Percentiles rank a stretch among this genome's conserved stretches.
Evolutionary conservation across 2,113 vertebrate genomes (phyloP).

Genomic region (Phainopepla nitens): DNA sequence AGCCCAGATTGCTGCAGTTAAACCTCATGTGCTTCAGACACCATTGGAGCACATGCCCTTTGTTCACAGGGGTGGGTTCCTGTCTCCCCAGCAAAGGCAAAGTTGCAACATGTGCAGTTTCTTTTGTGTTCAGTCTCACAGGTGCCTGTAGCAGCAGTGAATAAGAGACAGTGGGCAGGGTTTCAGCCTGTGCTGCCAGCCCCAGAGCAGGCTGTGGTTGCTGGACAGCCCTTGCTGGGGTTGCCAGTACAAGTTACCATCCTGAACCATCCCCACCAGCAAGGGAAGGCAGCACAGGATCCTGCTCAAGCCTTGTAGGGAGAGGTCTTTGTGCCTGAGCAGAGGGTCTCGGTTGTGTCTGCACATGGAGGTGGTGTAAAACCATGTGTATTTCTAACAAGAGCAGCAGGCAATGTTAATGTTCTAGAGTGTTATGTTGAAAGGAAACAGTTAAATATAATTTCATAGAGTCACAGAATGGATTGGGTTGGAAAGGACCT

Average conservation of each 20-base stretch:
- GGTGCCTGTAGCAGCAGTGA: neutral
- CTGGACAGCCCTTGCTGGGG: neutral
- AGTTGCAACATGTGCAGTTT: neutral
- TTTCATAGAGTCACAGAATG: neutral
- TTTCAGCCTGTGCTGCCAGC: neutral
- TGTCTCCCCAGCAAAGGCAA: neutral
- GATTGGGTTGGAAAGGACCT: neutral
- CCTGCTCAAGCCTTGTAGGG: neutral
- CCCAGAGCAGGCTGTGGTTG: neutral
- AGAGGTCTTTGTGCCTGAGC: neutral
- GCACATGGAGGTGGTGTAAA: neutral
- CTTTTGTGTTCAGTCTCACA: fast-evolving
- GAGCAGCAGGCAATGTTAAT: neutral
- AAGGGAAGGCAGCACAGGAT: neutral
- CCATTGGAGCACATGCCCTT: neutral
- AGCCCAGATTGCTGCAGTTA: neutral
- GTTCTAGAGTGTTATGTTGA: neutral
- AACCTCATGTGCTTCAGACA: neutral
- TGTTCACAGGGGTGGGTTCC: neutral
- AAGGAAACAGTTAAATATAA: neutral
- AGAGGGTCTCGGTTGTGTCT: neutral
- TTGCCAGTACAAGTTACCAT: fast-evolving
- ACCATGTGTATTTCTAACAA: neutral
- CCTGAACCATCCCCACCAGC: neutral
- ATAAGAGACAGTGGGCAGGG: neutral